Evolutionary conservation across 2,888 invertebrate genomes (phyloP), one percentile per base, ranked within the genome.

Genomic region (Amphipyra tragopoginis): DNA sequence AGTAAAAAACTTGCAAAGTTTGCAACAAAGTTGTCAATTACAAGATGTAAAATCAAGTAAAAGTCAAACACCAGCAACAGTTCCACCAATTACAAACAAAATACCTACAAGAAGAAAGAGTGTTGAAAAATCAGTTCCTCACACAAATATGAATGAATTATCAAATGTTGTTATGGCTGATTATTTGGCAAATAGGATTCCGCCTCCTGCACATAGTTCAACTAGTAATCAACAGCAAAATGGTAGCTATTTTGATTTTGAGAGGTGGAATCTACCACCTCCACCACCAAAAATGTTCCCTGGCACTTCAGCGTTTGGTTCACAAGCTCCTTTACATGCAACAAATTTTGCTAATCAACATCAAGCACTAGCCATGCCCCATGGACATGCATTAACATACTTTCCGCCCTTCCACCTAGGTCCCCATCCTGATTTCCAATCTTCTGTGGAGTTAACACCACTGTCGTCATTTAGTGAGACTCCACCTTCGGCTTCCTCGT

Each of bases 181-280:
- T 79, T 95, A 95, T 84, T 89, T 95, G 66, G 93, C 95, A 51
- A 96, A 95, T 79, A 95, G 97, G 83, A 96, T 97, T 75, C 97
- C 97, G 65, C 97, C 97, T 7, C 97, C 97, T 14, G 97, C 97
- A 5, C 97, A 97, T 84, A 96, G 96, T 82, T 96, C 96, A 53
- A 95, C 96, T 5, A 93, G 87, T 81, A 93, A 85, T 81, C 94
- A 95, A 79, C 96, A 95, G 78, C 96, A 96, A 84, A 96, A 96
- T 86, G 96, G 96, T 69, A 96, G 96, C 54, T 97, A 97, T 85
- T 97, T 97, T 81, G 97, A 98, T 87, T 97, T 97, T 81, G 97
- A 97, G 81, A 95, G 97, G 77, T 98, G 97, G 97, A 97, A 97
- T 88, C 92, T 97, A 56, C 96, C 97, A 40, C 95, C 96, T 8